These are phyloP conservation scores for Drosophila infuscata DNA, from an alignment of 2,888 invertebrate genomes.

Conservation along the genomic window DNA sequence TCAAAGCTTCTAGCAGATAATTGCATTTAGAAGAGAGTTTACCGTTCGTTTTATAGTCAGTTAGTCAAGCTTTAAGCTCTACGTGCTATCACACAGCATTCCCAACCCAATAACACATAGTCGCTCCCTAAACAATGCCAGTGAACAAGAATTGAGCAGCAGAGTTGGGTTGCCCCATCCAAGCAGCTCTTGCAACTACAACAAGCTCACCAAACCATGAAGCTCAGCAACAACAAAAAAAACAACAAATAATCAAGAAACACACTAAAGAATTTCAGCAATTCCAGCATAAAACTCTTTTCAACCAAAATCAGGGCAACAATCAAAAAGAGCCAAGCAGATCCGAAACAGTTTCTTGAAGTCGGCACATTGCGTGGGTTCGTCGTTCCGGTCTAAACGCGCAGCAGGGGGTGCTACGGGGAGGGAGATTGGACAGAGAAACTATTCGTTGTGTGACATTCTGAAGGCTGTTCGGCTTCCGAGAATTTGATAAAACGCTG, in stretches of 20 bases:
- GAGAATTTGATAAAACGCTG: constrained; percentile 67
- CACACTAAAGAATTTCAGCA: constrained; percentile 53
- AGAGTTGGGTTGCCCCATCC: constrained; percentile 5
- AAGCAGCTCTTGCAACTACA: constrained; percentile 20
- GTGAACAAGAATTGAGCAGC: constrained; percentile 41
- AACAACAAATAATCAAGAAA: constrained; percentile 16
- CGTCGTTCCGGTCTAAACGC: constrained; percentile 45
- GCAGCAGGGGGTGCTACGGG: background rate
- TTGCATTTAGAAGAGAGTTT: background rate
- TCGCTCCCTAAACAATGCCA: constrained; percentile 43
- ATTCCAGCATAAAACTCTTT: constrained; percentile 45
- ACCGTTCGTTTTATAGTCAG: background rate
- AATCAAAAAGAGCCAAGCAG: constrained; percentile 33
- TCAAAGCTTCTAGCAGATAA: background rate
- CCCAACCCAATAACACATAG: constrained; percentile 30
- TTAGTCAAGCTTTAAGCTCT: background rate
- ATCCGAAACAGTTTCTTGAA: constrained; percentile 47
- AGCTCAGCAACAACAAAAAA: constrained; percentile 14
- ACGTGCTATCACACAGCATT: constrained; percentile 11
- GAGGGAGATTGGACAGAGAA: background rate
- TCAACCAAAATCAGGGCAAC: constrained; percentile 50
- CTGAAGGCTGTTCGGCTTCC: constrained; percentile 73
- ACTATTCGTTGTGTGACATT: constrained; percentile 65
- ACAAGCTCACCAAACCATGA: constrained; percentile 56
- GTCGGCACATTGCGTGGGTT: constrained; percentile 47